These are phyloP conservation scores for Exocentrus adspersus DNA, from an alignment of 2,888 invertebrate species.

Conservation along the genomic window DNA sequence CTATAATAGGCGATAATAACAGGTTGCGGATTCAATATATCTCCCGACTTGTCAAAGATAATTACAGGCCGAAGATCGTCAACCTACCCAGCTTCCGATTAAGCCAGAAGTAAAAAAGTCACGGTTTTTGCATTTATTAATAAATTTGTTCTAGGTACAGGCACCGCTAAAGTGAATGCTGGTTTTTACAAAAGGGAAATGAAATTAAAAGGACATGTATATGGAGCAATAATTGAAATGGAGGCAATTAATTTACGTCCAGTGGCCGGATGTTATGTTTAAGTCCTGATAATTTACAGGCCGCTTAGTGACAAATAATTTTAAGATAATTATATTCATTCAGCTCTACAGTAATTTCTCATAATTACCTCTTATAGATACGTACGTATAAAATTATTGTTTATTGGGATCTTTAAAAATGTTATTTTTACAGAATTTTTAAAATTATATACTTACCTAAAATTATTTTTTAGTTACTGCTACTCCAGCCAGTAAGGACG, in stretches of 20 bases:
- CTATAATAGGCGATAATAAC: slow-evolving; percentile 56
- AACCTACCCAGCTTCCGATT: slow-evolving; percentile 54
- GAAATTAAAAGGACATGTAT: neutral
- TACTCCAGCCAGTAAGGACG: no score
- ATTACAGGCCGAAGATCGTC: slow-evolving; percentile 53
- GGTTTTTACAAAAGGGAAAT: no score
- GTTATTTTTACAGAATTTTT: no score
- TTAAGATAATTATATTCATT: no score
- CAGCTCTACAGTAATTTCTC: no score
- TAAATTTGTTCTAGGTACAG: slow-evolving; percentile 8
- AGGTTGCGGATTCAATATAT: slow-evolving; percentile 54
- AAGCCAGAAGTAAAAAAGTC: slow-evolving; percentile 36
- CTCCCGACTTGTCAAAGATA: slow-evolving; percentile 56
- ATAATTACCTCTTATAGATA: no score
- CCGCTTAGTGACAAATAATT: no score
- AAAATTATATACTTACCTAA: no score
- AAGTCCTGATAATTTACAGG: neutral
- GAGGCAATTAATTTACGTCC: neutral
- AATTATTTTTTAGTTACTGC: no score
- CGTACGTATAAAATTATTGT: no score
- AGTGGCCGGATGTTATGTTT: neutral
- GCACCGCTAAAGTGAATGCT: no score
- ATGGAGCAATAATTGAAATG: neutral
- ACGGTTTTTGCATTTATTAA: slow-evolving; percentile 10
- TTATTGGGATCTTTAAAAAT: no score